phyloP scores from a whole-genome alignment of 1,140 invertebrate species.

The Oryctes rhinoceros region DNA sequence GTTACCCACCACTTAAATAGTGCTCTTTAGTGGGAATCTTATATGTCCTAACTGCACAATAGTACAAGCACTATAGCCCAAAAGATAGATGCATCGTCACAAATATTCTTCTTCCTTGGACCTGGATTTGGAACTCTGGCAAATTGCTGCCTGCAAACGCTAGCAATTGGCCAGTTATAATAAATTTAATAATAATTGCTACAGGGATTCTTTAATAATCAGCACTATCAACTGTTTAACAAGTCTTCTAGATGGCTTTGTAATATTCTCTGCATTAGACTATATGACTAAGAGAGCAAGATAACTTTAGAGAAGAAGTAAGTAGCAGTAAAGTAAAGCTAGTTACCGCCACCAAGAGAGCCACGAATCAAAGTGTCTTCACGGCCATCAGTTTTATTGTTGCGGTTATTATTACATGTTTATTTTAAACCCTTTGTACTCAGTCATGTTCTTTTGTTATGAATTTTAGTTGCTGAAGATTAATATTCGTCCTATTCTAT shows the following conservation, averaged over 20 bases:
- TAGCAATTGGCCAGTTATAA: conserved; percentile 96
- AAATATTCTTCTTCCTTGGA: conserved; percentile 98
- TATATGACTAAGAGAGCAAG: conserved; percentile 93
- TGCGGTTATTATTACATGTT: too few relatives aligned
- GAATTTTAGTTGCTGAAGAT: too few relatives aligned
- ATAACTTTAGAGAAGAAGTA: conserved; percentile 87
- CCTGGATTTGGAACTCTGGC: conserved; percentile 96
- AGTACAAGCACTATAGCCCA: conserved; percentile 84
- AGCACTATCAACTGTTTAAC: conserved; percentile 95
- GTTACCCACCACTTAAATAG: too few relatives aligned
- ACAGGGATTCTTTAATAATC: conserved; percentile 92
- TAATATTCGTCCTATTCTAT: too few relatives aligned
- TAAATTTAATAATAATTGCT: conserved; percentile 95
- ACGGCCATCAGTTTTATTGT: too few relatives aligned
- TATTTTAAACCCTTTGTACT: too few relatives aligned
- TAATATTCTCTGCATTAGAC: conserved; percentile 96
- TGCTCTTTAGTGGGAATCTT: conserved; percentile 71
- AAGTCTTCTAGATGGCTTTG: conserved; percentile 96
- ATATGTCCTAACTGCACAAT: conserved; percentile 95
- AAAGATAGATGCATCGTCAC: conserved; percentile 96
- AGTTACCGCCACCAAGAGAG: too few relatives aligned
- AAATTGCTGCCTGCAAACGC: too few relatives aligned
- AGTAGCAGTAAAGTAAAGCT: too few relatives aligned
- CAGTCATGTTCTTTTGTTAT: too few relatives aligned
- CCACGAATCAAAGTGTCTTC: too few relatives aligned